phyloP scores from a whole-genome alignment of 1,140 invertebrate genomes.

The Drosophila parabipectinata region DNA sequence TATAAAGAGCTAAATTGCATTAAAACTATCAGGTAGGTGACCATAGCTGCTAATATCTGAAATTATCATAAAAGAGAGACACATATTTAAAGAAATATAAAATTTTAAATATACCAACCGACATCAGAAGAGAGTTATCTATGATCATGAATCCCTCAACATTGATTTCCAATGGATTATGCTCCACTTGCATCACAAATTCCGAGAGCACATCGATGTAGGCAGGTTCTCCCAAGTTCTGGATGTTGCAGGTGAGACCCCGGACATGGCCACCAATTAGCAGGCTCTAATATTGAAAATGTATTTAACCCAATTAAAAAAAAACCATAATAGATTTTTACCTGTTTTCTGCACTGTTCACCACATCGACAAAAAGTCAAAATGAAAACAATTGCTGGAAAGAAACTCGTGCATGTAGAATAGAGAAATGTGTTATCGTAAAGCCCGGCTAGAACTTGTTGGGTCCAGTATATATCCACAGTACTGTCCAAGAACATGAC shows the following conservation, averaged over 20 bases:
- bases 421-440: constrained; percentile 43
- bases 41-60: constrained; percentile 67
- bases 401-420: constrained; percentile 22
- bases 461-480: constrained; percentile 64
- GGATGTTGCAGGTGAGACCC: constrained; percentile 28
- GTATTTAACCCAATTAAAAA: background rate
- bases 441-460: constrained; percentile 41
- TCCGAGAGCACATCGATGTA: constrained; percentile 57
- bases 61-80: too few species aligned
- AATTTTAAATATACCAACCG: constrained; percentile 28
- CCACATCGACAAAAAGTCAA: constrained; percentile 54
- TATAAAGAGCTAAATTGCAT: constrained; percentile 66
- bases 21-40: constrained; percentile 65
- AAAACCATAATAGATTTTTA: constrained; percentile 1
- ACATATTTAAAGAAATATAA: background rate
- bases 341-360: constrained; percentile 61
- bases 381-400: constrained; percentile 36
- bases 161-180: constrained; percentile 59
- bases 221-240: constrained; percentile 12
- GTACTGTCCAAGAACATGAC: constrained; percentile 65
- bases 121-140: constrained; percentile 66
- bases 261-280: constrained; percentile 58
- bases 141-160: constrained; percentile 66
- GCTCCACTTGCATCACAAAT: constrained; percentile 65
- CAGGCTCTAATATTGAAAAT: constrained; percentile 31